Conservation (phyloP, 2,888 invertebrate species). For the Entomobrya proxima region DNA sequence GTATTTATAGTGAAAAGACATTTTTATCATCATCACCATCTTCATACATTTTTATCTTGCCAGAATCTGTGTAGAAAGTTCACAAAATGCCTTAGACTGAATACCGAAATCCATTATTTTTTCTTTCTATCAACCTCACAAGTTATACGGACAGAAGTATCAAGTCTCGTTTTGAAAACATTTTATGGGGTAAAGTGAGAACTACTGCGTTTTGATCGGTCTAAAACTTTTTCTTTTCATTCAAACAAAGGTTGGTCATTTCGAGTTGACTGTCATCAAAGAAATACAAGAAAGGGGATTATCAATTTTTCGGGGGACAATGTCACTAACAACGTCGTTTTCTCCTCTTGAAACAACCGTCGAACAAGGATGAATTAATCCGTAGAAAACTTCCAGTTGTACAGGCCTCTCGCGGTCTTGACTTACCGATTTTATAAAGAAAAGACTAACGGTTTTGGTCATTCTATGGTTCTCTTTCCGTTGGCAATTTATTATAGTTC, state of each 20-base stretch:
- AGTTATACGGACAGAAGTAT: not conserved
- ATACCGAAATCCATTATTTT: too few species aligned
- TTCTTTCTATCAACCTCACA: not conserved
- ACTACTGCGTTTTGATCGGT: not conserved
- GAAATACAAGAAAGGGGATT: not conserved
- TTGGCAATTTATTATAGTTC: constrained; percentile 1
- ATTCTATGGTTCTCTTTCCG: constrained; percentile 42
- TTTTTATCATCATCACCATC: too few species aligned
- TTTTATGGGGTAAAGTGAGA: not conserved
- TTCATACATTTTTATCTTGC: too few species aligned
- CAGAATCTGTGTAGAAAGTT: too few species aligned
- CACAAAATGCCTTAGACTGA: too few species aligned
- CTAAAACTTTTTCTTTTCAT: not conserved
- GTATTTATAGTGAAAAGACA: too few species aligned
- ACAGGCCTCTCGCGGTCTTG: constrained; percentile 59
- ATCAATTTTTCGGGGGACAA: not conserved
- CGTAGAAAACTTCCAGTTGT: constrained; percentile 38
- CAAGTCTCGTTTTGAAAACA: not conserved
- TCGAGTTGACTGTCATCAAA: not conserved
- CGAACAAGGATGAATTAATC: not conserved
- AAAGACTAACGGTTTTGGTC: constrained; percentile 46
- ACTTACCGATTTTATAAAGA: constrained; percentile 28
- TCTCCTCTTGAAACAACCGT: not conserved
- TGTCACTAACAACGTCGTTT: not conserved
- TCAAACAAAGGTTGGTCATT: not conserved